Evolutionary conservation across 2,888 invertebrate species (phyloP), one percentile per base, ranked within the genome.

Genomic region (Aporophyla nigra): DNA sequence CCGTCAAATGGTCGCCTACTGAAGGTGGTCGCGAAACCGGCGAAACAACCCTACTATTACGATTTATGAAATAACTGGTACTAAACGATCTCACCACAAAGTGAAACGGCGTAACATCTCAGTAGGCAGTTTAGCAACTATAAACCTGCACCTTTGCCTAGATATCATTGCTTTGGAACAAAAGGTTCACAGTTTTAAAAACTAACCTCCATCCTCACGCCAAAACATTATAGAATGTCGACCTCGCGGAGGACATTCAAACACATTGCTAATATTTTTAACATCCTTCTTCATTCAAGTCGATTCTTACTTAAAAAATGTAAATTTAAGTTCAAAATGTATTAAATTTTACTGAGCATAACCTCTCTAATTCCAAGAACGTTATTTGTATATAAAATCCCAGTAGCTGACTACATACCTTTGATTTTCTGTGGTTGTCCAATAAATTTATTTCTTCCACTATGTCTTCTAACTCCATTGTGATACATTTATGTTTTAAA

Each of bases 391-490:
- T 16, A 54, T 4, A 33, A 49, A 62, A 70, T 46, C 12, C 27
- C 16, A 53, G 2, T 43, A 59, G 40, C 12, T 53, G 49, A n/a
- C 19, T 49, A 82, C 85, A 9, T 83, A 88, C 88, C 87, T 86
- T 49, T 4, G 40, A 53, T 58, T 59, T 76, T 24, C 46, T 74
- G 14, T 62, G 43, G 49, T 78, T 70, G 5, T 67, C 63, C 67
- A 88, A 71, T 10, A 87, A 54, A 24, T 76, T 76, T 10, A 16
- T 69, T 5, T 78, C 78, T 81, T 86, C 88, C 56, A 87, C 78
- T 40, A 71, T 72, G 1, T 88, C 80, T 16, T 82, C 72, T 27
- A 73, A 58, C 46, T 86, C 83, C 87, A 87, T 88, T 43, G 53
- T 83, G 27, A 71, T 76, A 63, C 14, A 65, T 69, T 62, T 61